Percentiles rank a stretch among this genome's conserved stretches.
Evolutionary conservation across 2,888 invertebrate genomes (phyloP).

Genomic region (Caradrina kadenii): DNA sequence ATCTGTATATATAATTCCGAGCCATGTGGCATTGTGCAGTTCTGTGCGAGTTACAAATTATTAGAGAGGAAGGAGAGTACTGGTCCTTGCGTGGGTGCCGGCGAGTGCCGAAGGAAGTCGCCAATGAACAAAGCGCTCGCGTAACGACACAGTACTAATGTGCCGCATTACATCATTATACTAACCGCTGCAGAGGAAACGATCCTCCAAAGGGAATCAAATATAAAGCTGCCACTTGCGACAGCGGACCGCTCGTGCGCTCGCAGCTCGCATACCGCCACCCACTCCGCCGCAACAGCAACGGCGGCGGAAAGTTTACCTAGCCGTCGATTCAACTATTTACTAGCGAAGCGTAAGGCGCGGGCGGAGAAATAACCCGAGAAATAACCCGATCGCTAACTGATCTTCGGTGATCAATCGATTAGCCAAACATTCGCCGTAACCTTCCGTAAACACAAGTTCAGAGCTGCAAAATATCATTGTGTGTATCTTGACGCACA

Average conservation of each 20-base stretch:
- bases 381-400: background rate
- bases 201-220: slow-evolving; percentile 62
- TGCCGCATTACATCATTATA: slow-evolving; percentile 70
- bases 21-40: background rate
- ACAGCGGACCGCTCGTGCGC: slow-evolving; percentile 31
- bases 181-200: slow-evolving; percentile 51
- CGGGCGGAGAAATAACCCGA: background rate
- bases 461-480: slow-evolving; percentile 62
- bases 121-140: slow-evolving; percentile 66
- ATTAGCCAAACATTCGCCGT: slow-evolving; percentile 21
- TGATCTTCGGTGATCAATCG: slow-evolving; percentile 26
- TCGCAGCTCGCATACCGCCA: background rate
- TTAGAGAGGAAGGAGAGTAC: slow-evolving; percentile 7
- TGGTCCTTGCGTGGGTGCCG: slow-evolving; percentile 47
- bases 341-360: too few species aligned
- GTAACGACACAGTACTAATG: slow-evolving; percentile 55
- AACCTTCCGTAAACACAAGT: slow-evolving; percentile 33
- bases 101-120: slow-evolving; percentile 66
- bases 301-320: background rate
- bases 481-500: slow-evolving; percentile 16
- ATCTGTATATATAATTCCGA: too few species aligned
- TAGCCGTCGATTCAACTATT: too few species aligned
- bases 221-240: slow-evolving; percentile 61
- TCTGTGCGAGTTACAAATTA: slow-evolving; percentile 5
- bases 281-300: background rate